Evolutionary conservation across 2,888 invertebrate species (phyloP).

Genomic region (Matsumyia berberina): DNA sequence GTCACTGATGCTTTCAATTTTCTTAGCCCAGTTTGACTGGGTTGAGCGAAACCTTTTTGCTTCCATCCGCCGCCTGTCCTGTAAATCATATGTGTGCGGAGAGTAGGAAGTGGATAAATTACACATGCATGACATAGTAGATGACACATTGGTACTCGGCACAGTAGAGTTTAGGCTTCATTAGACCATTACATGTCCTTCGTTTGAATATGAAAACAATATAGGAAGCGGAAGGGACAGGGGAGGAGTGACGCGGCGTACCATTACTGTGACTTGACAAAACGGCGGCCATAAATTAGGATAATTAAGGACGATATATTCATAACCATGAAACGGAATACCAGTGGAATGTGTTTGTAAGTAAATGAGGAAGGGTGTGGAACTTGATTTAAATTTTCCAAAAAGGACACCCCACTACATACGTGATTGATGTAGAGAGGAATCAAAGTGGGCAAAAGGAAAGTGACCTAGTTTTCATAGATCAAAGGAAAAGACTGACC

Average conservation of each 20-base stretch:
- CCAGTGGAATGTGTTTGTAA: slow-evolving; percentile 50
- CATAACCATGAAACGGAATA: slow-evolving; percentile 73
- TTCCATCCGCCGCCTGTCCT: too few relatives aligned
- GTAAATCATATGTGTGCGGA: slow-evolving; percentile 4
- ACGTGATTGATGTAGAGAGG: slow-evolving; percentile 1
- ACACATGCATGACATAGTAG: slow-evolving; percentile 29
- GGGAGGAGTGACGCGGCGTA: slow-evolving; percentile 22
- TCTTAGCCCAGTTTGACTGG: slow-evolving; percentile 60
- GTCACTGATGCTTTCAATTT: slow-evolving; percentile 21
- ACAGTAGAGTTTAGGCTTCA: slow-evolving; percentile 55
- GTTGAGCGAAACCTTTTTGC: too few relatives aligned
- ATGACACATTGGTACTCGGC: slow-evolving; percentile 11
- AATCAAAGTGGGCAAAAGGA: not conserved
- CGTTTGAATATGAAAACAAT: slow-evolving; percentile 52
- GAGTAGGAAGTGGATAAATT: slow-evolving; percentile 39
- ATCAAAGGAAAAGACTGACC: not conserved
- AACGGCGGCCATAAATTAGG: slow-evolving; percentile 72
- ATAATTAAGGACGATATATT: slow-evolving; percentile 75
- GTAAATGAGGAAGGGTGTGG: slow-evolving; percentile 49
- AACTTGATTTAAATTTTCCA: slow-evolving; percentile 67
- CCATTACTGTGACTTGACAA: slow-evolving; percentile 65
- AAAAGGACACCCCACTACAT: too few relatives aligned
- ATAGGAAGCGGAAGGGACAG: not conserved
- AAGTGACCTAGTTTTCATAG: slow-evolving; percentile 10
- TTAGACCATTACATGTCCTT: slow-evolving; percentile 54